Percentiles rank a stretch among this genome's conserved stretches.
These are phyloP conservation scores for Trissoscelio sp. DNA, from an alignment of 2,888 invertebrate species.

Conservation along the genomic window DNA sequence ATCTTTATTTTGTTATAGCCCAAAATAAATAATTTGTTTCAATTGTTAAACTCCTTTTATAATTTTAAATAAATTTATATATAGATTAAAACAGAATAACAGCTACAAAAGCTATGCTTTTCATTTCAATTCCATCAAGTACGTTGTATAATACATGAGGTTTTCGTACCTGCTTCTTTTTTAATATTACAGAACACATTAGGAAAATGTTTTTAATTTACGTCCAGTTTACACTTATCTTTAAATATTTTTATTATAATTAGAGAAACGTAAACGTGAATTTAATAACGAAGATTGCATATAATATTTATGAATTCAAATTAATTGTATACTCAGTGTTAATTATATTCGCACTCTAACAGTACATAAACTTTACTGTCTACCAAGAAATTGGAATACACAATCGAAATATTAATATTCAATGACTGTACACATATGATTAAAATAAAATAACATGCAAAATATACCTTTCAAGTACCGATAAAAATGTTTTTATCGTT, in stretches of 20 bases:
- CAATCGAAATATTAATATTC: conserved; percentile 38
- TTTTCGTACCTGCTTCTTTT: not conserved
- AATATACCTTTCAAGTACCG: too few relatives aligned
- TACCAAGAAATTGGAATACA: conserved; percentile 31
- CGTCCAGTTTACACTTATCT: not conserved
- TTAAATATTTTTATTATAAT: not conserved
- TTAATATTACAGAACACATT: not conserved
- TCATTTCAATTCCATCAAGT: too few relatives aligned
- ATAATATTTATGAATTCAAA: conserved; percentile 21
- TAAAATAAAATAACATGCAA: conserved; percentile 5
- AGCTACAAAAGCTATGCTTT: too few relatives aligned
- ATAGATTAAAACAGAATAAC: too few relatives aligned
- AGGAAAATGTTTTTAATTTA: not conserved
- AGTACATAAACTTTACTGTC: conserved; percentile 23
- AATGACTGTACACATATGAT: conserved; percentile 6
- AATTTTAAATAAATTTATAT: too few relatives aligned
- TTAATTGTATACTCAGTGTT: conserved; percentile 22
- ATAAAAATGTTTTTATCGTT: too few relatives aligned
- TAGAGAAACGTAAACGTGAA: not conserved
- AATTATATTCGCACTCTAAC: conserved; percentile 33
- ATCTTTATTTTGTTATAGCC: too few relatives aligned
- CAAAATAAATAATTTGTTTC: too few relatives aligned
- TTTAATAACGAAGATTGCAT: conserved; percentile 17
- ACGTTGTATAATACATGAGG: not conserved
- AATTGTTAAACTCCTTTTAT: too few relatives aligned